phyloP scores from a whole-genome alignment of 2,888 invertebrate species.

The Drosophila vallismaia region DNA sequence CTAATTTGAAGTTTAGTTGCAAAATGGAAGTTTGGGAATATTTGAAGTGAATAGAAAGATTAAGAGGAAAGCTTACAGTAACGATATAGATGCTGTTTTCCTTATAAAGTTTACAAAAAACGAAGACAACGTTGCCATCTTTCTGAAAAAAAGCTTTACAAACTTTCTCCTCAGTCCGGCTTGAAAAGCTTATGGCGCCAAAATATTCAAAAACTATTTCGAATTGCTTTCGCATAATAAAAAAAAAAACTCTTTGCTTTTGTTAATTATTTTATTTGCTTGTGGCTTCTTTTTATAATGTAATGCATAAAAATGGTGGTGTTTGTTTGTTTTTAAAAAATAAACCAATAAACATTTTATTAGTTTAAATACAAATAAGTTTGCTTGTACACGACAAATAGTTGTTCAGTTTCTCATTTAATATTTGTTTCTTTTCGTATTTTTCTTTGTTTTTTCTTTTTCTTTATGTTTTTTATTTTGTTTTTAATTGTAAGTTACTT shows the following conservation, averaged over 20 bases:
- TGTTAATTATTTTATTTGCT: conserved; percentile 60
- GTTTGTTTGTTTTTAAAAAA: conserved; percentile 55
- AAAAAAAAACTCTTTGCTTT: not conserved
- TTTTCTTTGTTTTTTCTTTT: no score
- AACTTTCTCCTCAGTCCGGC: not conserved
- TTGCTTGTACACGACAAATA: conserved; percentile 63
- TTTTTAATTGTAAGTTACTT: conserved; percentile 45
- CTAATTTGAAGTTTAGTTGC: no score
- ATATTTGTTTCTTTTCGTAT: conserved; percentile 1
- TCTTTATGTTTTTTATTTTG: conserved; percentile 21
- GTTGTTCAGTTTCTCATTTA: conserved; percentile 53
- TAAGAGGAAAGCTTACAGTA: no score
- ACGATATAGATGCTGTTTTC: not conserved
- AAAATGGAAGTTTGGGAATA: not conserved
- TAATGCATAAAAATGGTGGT: conserved; percentile 73
- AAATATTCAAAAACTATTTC: not conserved
- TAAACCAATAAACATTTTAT: conserved; percentile 74
- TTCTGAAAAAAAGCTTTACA: not conserved
- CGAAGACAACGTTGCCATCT: not conserved
- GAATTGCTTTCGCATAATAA: not conserved
- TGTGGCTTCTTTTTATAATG: conserved; percentile 60
- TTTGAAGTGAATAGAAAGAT: not conserved
- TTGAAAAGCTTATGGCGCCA: not conserved
- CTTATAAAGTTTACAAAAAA: not conserved
- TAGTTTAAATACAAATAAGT: conserved; percentile 60